phyloP scores from a whole-genome alignment of 2,797 vertebrate species.

The Furcifer pardalis region DNA sequence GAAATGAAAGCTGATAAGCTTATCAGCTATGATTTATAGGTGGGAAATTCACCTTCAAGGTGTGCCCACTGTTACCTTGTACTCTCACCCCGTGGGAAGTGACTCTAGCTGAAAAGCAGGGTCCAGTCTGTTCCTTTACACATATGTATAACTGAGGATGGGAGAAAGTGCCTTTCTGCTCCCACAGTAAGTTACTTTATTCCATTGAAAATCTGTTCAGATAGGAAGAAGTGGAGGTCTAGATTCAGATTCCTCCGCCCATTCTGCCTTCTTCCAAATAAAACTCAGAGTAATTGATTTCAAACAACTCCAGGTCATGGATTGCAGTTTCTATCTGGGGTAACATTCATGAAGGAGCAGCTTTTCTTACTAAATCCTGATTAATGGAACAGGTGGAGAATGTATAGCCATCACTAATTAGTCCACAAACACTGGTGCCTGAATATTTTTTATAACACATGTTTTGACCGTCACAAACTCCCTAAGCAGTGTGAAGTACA shows the following conservation, averaged over 20 bases:
- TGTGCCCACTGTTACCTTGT: neutral
- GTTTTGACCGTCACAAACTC: neutral
- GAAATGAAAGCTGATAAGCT: neutral
- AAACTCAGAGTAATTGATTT: neutral
- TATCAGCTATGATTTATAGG: conserved; percentile 16
- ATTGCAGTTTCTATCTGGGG: neutral
- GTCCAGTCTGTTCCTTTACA: too few relatives aligned
- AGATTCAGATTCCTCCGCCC: neutral
- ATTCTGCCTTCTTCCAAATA: neutral
- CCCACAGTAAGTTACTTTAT: too few relatives aligned
- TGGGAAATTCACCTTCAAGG: neutral
- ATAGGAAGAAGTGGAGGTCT: neutral
- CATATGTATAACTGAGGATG: too few relatives aligned
- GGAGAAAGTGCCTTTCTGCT: too few relatives aligned
- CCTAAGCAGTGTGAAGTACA: neutral
- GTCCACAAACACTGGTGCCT: neutral
- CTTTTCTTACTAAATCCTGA: neutral
- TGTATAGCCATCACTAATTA: neutral
- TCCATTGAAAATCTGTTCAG: neutral
- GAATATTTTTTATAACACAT: neutral
- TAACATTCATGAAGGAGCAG: neutral
- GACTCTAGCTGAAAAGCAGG: neutral
- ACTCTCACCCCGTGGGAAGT: neutral
- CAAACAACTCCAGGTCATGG: neutral
- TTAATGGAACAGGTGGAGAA: too few relatives aligned